Evolutionary conservation across 2,113 vertebrate species (phyloP).

Genomic region (Aplodontia rufa): DNA sequence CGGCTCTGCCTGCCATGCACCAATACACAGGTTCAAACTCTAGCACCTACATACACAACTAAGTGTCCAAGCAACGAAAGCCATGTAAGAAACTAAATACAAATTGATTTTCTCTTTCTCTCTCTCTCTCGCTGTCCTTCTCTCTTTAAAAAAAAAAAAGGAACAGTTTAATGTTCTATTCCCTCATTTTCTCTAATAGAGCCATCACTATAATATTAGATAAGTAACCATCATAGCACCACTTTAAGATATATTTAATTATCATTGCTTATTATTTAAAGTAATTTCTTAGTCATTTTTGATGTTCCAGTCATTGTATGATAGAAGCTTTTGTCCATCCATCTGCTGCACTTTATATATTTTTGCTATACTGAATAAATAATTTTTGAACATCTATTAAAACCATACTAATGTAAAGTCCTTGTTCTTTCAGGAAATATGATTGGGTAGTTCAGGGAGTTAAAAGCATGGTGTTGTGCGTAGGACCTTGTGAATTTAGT

Average conservation of each 20-base stretch:
- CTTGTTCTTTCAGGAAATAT: neutral
- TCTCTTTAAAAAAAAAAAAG: no score
- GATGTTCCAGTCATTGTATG: neutral
- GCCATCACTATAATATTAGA: constrained; percentile 13
- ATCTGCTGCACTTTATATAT: neutral
- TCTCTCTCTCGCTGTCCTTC: no score
- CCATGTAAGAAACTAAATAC: no score
- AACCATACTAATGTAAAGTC: neutral
- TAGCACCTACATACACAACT: no score
- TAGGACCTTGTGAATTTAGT: neutral
- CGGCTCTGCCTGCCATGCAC: no score
- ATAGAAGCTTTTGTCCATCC: neutral
- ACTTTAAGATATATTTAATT: neutral
- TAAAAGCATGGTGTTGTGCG: neutral
- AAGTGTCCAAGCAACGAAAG: no score
- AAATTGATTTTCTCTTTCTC: no score
- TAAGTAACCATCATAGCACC: neutral
- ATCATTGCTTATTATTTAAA: constrained; percentile 40
- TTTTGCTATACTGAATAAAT: neutral
- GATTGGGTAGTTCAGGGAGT: neutral
- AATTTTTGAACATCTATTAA: neutral
- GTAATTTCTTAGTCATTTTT: neutral
- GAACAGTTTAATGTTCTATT: neutral
- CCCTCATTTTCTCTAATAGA: neutral
- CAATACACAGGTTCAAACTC: no score